Evolutionary conservation across 1,140 invertebrate species (phyloP).

Genomic region (Drosophila funebris): DNA sequence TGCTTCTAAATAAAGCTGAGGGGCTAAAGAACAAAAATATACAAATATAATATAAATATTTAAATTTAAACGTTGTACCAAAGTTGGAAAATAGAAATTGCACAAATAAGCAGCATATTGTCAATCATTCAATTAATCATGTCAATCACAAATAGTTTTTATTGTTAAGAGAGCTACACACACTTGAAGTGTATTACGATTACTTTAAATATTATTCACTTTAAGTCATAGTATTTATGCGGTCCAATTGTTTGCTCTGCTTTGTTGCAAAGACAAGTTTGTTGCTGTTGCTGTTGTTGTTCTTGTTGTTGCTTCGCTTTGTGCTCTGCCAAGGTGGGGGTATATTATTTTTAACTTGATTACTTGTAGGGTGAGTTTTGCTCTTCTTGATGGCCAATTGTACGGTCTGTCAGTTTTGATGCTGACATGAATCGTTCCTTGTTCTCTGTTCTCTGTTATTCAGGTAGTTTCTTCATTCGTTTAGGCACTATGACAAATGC

Average conservation of each 20-base stretch:
- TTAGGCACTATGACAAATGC: conserved; percentile 15
- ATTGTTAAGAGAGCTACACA: neutral
- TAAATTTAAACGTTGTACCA: too few relatives aligned
- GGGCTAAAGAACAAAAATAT: too few relatives aligned
- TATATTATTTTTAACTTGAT: conserved; percentile 38
- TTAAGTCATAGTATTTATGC: neutral
- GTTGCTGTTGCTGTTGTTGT: neutral
- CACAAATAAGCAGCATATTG: too few relatives aligned
- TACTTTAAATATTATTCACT: conserved; percentile 1
- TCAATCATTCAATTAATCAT: neutral
- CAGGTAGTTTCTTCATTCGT: neutral
- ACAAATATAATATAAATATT: too few relatives aligned
- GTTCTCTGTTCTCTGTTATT: neutral
- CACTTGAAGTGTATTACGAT: neutral
- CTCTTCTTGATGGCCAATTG: conserved; percentile 27
- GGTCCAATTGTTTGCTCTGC: neutral
- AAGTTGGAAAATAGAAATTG: too few relatives aligned
- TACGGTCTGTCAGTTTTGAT: conserved; percentile 25
- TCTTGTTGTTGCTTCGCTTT: neutral
- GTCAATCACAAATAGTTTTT: neutral
- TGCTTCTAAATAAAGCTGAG: too few relatives aligned
- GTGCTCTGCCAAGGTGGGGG: neutral
- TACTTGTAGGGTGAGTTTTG: conserved; percentile 2
- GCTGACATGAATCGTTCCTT: conserved; percentile 1
- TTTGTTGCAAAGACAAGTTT: neutral